A percentile compares a stretch with the other conserved stretches of the same genome.
phyloP scores from a whole-genome alignment of 1,140 invertebrate genomes.

The Eumaeus atala region DNA sequence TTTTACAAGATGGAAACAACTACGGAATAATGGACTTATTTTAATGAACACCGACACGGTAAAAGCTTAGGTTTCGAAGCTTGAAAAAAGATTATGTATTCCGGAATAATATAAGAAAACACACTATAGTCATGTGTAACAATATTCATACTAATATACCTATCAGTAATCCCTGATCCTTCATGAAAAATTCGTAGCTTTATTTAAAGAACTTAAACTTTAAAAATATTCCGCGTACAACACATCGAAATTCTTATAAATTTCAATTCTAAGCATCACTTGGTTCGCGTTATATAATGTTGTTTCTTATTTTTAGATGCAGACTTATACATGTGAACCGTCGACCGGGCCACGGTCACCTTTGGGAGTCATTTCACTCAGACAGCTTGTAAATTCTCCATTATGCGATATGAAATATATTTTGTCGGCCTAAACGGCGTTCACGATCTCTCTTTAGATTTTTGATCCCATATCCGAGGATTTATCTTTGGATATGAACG shows the following conservation, averaged over 20 bases:
- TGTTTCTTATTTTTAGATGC: conserved; percentile 1
- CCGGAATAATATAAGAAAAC: conserved; percentile 1
- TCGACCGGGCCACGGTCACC: conserved; percentile 44
- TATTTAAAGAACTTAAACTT: too few species aligned
- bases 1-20: too few species aligned
- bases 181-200: too few species aligned
- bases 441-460: conserved; percentile 46
- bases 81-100: too few species aligned
- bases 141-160: too few species aligned
- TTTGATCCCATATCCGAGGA: conserved; percentile 26
- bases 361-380: conserved; percentile 69
- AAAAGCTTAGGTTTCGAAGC: too few species aligned
- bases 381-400: conserved; percentile 74
- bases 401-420: conserved; percentile 73
- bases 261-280: neutral
- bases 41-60: too few species aligned
- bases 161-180: too few species aligned
- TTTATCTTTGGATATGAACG: conserved; percentile 12
- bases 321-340: conserved; percentile 21
- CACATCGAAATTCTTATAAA: neutral
- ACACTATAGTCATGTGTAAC: too few species aligned
- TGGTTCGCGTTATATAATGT: conserved; percentile 3
- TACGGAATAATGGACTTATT: too few species aligned
- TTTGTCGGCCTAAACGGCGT: conserved; percentile 28
- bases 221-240: too few species aligned